Base-by-base conservation (phyloP, 2,797 vertebrate genomes). In the Alectoris magna region DNA sequence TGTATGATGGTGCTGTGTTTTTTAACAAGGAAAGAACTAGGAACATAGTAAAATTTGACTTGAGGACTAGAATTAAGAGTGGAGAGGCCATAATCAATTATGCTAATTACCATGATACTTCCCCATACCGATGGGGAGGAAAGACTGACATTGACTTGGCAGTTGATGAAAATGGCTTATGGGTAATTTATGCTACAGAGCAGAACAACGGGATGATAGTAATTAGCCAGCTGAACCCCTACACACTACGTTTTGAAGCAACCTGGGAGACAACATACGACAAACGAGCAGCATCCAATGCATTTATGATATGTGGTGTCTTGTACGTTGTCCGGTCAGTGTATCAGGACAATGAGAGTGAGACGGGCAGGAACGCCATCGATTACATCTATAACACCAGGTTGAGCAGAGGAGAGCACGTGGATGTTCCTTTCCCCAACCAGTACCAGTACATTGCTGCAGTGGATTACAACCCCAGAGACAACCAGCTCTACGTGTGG, bases 141-240 rank as follows among this genome's bases (percentile, higher is more conserved):
- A 99, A 99, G 97, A 99, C 99, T 41, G 99, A 99, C 97, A 99
- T 99, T 51, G 99, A 99, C 97, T 97, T 99, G 96, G 99, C 99
- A 0, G 99, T 99, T 79, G 99, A 99, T 73, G 99, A 99, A 96
- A 99, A 99, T 4, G 99, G 99, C 78, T 98, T 99, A 70, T 99
- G 99, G 99, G 99, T 99, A 86, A 99, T 99, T 97, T 99, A 99
- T 41, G 99, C 99, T 93, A 99, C 99, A 0, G 99, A 99, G 91
- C 99, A 99, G 95, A 99, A 99, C 98, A 99, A 99, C 1, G 99
- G 99, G 67, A 99, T 99, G 99, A 99, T 99, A 77, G 99, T 99
- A 8, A 98, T 99, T 94, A 99, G 99, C 97, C 99, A 99, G 88
- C 96, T 99, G 94, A 99, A 99, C 97, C 99, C 99, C 19, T 99